Conservation (phyloP, 2,113 vertebrate species). For the Corvus cornix region DNA sequence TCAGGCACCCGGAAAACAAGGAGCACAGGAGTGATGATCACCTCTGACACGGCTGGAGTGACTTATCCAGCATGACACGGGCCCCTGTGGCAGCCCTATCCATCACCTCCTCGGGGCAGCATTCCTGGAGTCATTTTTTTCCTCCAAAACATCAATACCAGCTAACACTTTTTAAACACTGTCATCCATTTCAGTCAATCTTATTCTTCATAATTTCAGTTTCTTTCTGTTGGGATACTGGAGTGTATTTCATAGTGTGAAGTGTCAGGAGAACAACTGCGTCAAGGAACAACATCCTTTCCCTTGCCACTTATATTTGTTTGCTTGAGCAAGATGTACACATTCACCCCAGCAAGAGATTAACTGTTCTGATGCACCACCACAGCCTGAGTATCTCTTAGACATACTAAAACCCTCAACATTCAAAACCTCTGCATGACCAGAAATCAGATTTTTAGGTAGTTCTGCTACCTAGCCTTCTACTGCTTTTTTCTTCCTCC, state of each 20-base stretch:
- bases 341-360: neutral
- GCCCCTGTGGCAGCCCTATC: neutral
- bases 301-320: neutral
- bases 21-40: slow-evolving; percentile 20
- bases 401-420: neutral
- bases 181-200: slow-evolving; percentile 21
- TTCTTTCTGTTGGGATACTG: neutral
- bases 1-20: neutral
- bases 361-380: neutral
- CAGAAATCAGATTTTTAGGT: neutral
- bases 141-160: neutral
- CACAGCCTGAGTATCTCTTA: neutral
- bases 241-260: neutral
- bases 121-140: neutral
- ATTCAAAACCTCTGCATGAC: neutral
- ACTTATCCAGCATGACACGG: neutral
- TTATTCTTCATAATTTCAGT: neutral
- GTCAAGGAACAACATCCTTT: neutral
- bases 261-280: neutral
- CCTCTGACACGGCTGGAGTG: slow-evolving; percentile 28
- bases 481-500: neutral
- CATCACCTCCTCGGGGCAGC: neutral
- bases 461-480: neutral
- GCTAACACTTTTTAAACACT: slow-evolving; percentile 33
- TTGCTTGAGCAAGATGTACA: neutral